These are phyloP conservation scores for Odontothrips loti DNA, from an alignment of 2,888 invertebrate genomes.

Conservation along the genomic window DNA sequence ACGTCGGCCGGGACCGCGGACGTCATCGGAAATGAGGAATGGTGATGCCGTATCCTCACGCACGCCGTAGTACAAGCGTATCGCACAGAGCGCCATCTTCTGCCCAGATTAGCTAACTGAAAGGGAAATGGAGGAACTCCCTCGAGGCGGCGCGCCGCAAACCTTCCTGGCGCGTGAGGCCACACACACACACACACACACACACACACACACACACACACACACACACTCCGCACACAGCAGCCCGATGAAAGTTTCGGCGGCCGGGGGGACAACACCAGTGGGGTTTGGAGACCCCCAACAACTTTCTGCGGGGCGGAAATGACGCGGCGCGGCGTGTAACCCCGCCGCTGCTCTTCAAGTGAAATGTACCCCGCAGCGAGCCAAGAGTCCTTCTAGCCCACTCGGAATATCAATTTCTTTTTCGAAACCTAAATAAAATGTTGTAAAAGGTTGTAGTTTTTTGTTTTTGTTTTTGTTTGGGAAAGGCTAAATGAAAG, in stretches of 20 bases:
- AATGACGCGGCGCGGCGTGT: neutral
- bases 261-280: neutral
- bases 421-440: no score
- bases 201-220: no score
- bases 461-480: no score
- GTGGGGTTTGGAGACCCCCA: neutral
- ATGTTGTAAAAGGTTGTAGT: no score
- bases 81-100: neutral
- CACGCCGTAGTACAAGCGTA: no score
- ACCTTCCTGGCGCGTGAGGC: no score
- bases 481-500: no score
- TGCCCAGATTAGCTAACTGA: neutral
- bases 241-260: neutral
- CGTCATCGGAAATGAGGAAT: no score
- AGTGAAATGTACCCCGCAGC: neutral
- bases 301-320: neutral
- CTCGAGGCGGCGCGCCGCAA: neutral
- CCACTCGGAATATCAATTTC: neutral
- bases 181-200: no score
- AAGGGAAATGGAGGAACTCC: slow-evolving; percentile 18
- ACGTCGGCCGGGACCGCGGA: no score
- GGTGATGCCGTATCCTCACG: no score
- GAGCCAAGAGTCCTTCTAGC: neutral
- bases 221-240: no score
- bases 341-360: neutral